These are phyloP conservation scores for Hyperoplus immaculatus DNA, from an alignment of 2,797 vertebrate genomes.

Conservation along the genomic window DNA sequence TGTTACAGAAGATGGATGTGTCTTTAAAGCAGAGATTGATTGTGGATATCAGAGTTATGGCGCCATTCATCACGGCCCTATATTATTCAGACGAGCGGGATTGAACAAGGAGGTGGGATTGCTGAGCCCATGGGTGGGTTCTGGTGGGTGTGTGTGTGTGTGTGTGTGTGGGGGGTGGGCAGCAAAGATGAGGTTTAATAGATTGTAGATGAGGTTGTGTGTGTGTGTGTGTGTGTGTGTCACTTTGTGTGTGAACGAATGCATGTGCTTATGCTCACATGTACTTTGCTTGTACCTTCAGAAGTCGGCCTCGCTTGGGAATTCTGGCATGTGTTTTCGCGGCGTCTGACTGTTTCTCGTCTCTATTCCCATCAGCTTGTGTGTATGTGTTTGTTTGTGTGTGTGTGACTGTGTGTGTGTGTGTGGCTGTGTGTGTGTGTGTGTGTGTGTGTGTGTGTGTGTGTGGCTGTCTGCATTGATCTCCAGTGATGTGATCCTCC, in stretches of 20 bases:
- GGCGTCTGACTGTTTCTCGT: conserved; percentile 59
- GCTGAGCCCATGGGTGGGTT: conserved; percentile 82
- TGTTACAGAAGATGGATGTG: conserved; percentile 98
- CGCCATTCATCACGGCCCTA: conserved; percentile 96
- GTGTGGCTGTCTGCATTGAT: conserved; percentile 77
- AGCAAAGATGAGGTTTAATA: conserved; percentile 60
- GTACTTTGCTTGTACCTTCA: conserved; percentile 49
- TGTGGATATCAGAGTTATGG: conserved; percentile 98
- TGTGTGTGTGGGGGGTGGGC: neutral
- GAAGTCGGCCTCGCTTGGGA: conserved; percentile 60
- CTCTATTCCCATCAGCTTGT: conserved; percentile 48
- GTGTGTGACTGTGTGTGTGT: conserved; percentile 48
- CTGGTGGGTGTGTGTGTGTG: neutral
- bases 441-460: conserved; percentile 44
- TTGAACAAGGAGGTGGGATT: conserved; percentile 96
- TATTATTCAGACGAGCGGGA: conserved; percentile 97
- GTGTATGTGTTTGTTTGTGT: conserved; percentile 45
- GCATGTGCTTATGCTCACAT: conserved; percentile 37
- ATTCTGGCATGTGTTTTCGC: conserved; percentile 55
- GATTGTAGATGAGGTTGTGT: conserved; percentile 61
- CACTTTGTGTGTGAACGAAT: conserved; percentile 21
- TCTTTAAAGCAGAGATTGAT: conserved; percentile 99
- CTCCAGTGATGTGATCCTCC: conserved; percentile 81
- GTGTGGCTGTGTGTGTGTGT: conserved; percentile 48
- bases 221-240: conserved; percentile 24